Evolutionary conservation across 2,797 vertebrate genomes (phyloP).

Genomic region (Molossus alvarezi): DNA sequence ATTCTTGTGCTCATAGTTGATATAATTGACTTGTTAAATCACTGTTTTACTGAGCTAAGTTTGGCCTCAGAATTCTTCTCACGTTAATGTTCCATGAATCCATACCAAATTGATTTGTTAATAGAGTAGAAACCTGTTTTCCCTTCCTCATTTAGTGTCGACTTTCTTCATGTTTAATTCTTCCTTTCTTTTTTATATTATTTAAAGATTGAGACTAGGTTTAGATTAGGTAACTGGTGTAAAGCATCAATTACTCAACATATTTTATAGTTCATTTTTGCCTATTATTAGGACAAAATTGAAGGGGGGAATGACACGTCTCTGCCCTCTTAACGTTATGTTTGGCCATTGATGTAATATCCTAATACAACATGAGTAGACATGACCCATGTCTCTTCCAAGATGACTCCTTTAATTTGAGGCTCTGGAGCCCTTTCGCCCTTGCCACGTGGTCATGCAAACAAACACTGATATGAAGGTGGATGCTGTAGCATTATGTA

Average conservation of each 20-base stretch:
- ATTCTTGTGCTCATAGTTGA: background rate
- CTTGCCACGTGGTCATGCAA: background rate
- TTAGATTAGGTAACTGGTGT: background rate
- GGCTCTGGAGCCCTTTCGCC: background rate
- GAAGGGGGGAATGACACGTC: background rate
- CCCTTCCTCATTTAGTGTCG: background rate
- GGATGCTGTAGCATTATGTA: background rate
- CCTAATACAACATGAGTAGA: background rate
- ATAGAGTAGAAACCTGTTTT: background rate
- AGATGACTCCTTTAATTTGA: background rate
- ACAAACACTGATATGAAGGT: background rate
- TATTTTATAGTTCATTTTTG: conserved; percentile 14
- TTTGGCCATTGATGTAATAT: background rate
- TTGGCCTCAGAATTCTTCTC: background rate
- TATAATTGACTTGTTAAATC: background rate
- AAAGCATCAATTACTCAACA: background rate
- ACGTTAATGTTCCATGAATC: background rate
- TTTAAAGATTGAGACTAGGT: conserved; percentile 11
- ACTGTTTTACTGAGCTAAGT: background rate
- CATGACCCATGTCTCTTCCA: background rate
- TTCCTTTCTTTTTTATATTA: conserved; percentile 25
- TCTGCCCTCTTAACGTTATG: background rate
- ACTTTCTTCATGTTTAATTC: conserved; percentile 34
- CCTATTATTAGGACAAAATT: background rate
- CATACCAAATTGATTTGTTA: background rate